Evolutionary conservation across 2,888 invertebrate genomes (phyloP).

Genomic region (Hyposoter dolosus): DNA sequence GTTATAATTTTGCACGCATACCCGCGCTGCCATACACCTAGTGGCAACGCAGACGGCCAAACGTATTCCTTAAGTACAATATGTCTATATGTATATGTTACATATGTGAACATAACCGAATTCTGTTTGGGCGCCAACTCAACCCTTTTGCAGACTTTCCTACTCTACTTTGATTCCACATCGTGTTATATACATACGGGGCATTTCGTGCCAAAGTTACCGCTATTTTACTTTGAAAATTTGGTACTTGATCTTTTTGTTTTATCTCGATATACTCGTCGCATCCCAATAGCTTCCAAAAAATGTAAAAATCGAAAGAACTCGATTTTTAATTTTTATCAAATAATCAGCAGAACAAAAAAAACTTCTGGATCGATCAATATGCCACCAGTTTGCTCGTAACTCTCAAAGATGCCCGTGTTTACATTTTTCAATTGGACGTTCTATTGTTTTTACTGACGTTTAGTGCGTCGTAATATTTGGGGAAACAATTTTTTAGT

Average conservation of each 20-base stretch:
- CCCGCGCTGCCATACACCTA: slow-evolving; percentile 20
- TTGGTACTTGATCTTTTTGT: background rate
- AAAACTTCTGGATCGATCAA: too few relatives aligned
- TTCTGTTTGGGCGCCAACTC: slow-evolving; percentile 1
- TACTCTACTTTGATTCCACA: background rate
- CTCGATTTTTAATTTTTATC: background rate
- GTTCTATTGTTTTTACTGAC: too few relatives aligned
- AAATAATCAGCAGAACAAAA: too few relatives aligned
- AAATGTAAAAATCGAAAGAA: too few relatives aligned
- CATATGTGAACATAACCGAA: slow-evolving; percentile 12
- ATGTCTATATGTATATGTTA: background rate
- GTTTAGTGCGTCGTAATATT: too few relatives aligned
- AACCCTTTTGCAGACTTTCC: background rate
- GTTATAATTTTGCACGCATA: slow-evolving; percentile 73
- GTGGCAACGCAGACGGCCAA: slow-evolving; percentile 43
- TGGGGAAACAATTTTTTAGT: background rate
- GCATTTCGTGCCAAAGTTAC: background rate
- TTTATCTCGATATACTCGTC: background rate
- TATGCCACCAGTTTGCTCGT: too few relatives aligned
- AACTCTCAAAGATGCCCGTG: too few relatives aligned
- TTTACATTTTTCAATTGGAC: too few relatives aligned
- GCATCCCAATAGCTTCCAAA: background rate
- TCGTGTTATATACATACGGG: background rate
- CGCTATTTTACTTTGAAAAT: background rate
- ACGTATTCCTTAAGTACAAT: slow-evolving; percentile 47